phyloP scores from a whole-genome alignment of 2,888 invertebrate genomes.

The Cephus rjabovi region DNA sequence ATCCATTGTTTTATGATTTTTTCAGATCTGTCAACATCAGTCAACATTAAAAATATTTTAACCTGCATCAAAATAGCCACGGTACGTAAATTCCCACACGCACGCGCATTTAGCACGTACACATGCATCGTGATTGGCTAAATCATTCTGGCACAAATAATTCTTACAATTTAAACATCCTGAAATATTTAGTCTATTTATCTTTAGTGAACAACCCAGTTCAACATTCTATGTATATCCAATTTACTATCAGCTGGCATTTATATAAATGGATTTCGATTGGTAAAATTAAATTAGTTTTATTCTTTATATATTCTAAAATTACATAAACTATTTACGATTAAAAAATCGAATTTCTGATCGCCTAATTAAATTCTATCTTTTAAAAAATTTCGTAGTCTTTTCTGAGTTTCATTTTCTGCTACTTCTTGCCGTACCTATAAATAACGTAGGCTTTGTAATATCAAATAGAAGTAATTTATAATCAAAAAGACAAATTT shows the following conservation, averaged over 20 bases:
- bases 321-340: not conserved
- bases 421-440: slow-evolving; percentile 19
- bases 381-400: slow-evolving; percentile 10
- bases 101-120: not conserved
- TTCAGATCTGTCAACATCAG: not conserved
- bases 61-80: not conserved
- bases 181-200: not conserved
- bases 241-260: not conserved
- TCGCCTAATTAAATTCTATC: not conserved
- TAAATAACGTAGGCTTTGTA: not conserved
- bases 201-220: not conserved
- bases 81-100: not conserved
- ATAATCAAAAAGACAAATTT: not conserved
- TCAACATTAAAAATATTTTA: not conserved
- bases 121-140: not conserved
- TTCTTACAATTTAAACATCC: not conserved
- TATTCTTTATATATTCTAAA: not conserved
- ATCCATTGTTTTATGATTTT: slow-evolving; percentile 40
- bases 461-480: not conserved
- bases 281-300: not conserved
- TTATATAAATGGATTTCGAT: not conserved
- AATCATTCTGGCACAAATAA: not conserved
- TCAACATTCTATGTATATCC: not conserved
- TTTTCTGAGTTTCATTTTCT: slow-evolving; percentile 13
- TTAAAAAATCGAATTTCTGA: not conserved